Evolutionary conservation across 1,140 invertebrate species (phyloP).

Genomic region (Philopotamus ludificatus): DNA sequence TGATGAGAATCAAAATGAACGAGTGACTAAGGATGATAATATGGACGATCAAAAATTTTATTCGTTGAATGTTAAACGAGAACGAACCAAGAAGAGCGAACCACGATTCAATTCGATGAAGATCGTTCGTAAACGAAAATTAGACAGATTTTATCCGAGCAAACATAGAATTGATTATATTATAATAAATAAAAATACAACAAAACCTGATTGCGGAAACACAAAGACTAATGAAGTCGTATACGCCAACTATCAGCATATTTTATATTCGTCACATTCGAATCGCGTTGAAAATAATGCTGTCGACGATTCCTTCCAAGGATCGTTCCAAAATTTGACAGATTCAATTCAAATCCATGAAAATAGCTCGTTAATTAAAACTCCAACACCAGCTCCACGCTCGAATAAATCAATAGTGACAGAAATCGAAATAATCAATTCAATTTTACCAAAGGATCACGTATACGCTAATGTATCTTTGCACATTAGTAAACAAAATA

Average conservation of each 20-base stretch:
- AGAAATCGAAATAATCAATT: conserved; percentile 1
- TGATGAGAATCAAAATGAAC: too few relatives aligned
- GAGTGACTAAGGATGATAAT: too few relatives aligned
- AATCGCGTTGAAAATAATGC: conserved; percentile 21
- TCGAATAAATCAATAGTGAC: conserved; percentile 25
- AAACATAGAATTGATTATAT: conserved; percentile 38
- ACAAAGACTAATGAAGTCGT: conserved; percentile 23
- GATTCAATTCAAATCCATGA: conserved; percentile 41
- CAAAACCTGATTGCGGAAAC: conserved; percentile 12
- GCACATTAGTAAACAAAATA: conserved; percentile 24
- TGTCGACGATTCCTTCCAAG: conserved; percentile 7
- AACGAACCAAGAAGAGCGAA: conserved; percentile 27
- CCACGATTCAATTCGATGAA: conserved; percentile 48
- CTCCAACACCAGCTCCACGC: conserved; percentile 38
- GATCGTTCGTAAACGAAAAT: conserved; percentile 51
- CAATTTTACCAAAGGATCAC: conserved; percentile 26
- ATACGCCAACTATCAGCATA: conserved; percentile 36
- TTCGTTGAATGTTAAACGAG: conserved; percentile 36
- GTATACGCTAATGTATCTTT: conserved; percentile 33
- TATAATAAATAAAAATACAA: conserved; percentile 26
- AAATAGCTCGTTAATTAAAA: conserved; percentile 37
- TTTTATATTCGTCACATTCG: conserved; percentile 15
- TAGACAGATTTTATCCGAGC: conserved; percentile 54
- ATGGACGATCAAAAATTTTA: conserved; percentile 39
- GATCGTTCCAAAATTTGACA: conserved; percentile 38